Percentiles rank a stretch among this genome's conserved stretches.
These are phyloP conservation scores for Cichladusa arquata DNA, from an alignment of 2,113 vertebrate genomes.

Conservation along the genomic window DNA sequence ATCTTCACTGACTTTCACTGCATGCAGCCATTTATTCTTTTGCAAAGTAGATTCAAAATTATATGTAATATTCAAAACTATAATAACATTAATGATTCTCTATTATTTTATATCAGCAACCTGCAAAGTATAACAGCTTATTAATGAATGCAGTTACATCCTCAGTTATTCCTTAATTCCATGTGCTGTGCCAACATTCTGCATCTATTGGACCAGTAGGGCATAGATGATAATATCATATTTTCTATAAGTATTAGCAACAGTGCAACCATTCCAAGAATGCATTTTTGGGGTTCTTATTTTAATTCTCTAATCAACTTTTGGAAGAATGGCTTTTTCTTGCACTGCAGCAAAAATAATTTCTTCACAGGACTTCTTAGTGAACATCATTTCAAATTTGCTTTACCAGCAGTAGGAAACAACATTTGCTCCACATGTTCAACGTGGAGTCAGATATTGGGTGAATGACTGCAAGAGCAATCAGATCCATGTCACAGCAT, in stretches of 20 bases:
- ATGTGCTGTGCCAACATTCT: neutral
- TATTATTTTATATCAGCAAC: neutral
- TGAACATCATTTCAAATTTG: neutral
- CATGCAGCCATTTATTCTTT: neutral
- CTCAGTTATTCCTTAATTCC: neutral
- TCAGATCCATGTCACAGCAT: neutral
- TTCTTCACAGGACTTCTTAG: neutral
- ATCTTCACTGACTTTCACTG: neutral
- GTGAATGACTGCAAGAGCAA: neutral
- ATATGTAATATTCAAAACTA: neutral
- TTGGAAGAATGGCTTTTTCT: neutral
- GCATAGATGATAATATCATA: fast-evolving
- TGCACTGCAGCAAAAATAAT: neutral
- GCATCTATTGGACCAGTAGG: fast-evolving
- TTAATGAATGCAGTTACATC: neutral
- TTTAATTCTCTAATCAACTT: neutral
- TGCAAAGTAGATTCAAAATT: neutral
- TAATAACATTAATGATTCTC: neutral
- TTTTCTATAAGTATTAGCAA: neutral
- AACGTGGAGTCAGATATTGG: neutral
- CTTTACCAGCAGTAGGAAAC: neutral
- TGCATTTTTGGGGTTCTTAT: neutral
- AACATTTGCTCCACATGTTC: neutral
- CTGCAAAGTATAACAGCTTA: neutral
- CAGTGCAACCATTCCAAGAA: neutral